Base-by-base conservation (phyloP, 2,888 invertebrate genomes). In the Odontothrips loti region DNA sequence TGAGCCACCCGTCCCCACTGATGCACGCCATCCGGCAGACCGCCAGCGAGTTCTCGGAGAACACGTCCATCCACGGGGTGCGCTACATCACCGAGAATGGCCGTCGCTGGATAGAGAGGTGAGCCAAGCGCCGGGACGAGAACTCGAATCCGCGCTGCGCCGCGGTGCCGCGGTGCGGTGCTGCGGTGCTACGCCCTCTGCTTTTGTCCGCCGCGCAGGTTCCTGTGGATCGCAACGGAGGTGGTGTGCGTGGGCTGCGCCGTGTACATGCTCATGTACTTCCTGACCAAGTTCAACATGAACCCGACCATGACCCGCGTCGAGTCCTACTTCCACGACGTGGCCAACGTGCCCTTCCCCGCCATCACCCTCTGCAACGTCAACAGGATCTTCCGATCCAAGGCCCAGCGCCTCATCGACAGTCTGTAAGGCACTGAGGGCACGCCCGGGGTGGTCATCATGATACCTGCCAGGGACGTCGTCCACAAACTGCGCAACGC, bases 351-450 rank as follows among this genome's bases (percentile, higher is more conserved):
- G 47, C 83, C 83, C n/a, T 83, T 83, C 75, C 83, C 83, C 11
- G 83, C 83, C 47, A 82, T 83, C 78, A 83, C 83, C 23, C 80
- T 83, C 15, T 83, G 83, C 81, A 83, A 83, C 79, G 81, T 81
- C 51, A 83, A 83, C 80, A 51, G 79, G 43, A 80, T 83, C 63
- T 82, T 82, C 79, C 80, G 82, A 15, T 82, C 82, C 34, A 63
- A 68, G 47, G 81, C 82, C 15, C 75, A 81, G 79, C 20, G 48
- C 34, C 23, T 83, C 20, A 48, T 82, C 12, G 27, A n/a, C 79
- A 23, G 68, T 0, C 27, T 75, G 27, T 75, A 75, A 23, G 51
- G 20, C 15, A 51, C 51, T 2, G 4, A 10, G 12, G 20, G 51
- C 20, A 10, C 48, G 20, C 51, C 3, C 34, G 34, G 34, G 34